phyloP scores from a whole-genome alignment of 1,140 invertebrate species.

The Pentalonia nigronervosa region DNA sequence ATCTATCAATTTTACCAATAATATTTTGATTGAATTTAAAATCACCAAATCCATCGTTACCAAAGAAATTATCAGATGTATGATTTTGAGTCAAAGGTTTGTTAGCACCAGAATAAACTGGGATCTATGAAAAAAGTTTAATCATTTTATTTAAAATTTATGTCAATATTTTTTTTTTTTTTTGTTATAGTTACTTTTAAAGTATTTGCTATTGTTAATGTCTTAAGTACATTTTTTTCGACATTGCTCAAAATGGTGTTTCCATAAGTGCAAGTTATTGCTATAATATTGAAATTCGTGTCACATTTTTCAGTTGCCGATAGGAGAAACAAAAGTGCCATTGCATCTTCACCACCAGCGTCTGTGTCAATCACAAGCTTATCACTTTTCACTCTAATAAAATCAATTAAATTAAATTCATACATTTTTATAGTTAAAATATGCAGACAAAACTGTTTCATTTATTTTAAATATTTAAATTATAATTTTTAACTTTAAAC shows the following conservation, averaged over 20 bases:
- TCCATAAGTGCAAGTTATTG: not conserved
- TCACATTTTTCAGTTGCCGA: not conserved
- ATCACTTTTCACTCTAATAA: not conserved
- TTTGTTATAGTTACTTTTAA: not conserved
- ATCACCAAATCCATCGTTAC: constrained; percentile 8
- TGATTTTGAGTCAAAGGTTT: not conserved
- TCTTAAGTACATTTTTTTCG: not conserved
- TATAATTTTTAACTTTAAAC: not conserved
- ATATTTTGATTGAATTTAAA: not conserved
- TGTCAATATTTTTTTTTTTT: no score
- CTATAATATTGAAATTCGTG: not conserved
- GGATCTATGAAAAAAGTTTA: not conserved
- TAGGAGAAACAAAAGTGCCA: not conserved
- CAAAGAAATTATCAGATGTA: not conserved
- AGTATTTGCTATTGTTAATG: not conserved
- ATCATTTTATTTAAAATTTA: no score
- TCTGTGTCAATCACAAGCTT: not conserved
- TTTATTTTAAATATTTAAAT: not conserved
- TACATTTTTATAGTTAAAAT: not conserved
- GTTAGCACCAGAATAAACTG: not conserved
- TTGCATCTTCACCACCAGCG: not conserved
- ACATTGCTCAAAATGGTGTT: not conserved
- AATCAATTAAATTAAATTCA: not conserved
- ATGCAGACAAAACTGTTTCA: not conserved
- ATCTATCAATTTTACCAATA: not conserved